Evolutionary conservation across 2,797 vertebrate genomes (phyloP).

Genomic region (Pangasius mekongensis): DNA sequence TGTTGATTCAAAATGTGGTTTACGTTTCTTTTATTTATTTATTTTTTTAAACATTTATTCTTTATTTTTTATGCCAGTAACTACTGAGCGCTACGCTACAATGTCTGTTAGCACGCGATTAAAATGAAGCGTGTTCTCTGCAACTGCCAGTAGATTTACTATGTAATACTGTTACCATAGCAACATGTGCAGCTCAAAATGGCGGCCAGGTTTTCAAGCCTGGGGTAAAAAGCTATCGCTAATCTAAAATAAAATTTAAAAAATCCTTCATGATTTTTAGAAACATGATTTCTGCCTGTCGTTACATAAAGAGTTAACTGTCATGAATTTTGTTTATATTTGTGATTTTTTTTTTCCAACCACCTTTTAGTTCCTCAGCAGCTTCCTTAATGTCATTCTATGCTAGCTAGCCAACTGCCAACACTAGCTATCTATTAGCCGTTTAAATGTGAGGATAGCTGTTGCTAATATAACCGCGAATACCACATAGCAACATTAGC

Average conservation of each 20-base stretch:
- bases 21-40: background rate
- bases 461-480: background rate
- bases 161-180: background rate
- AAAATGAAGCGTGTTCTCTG: background rate
- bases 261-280: background rate
- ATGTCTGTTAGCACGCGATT: background rate
- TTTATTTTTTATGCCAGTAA: background rate
- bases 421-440: background rate
- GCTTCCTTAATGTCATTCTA: background rate
- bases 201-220: background rate
- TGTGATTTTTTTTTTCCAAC: background rate
- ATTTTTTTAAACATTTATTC: background rate
- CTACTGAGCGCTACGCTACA: background rate
- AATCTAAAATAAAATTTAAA: background rate
- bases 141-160: background rate
- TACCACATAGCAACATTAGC: background rate
- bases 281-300: background rate
- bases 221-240: background rate
- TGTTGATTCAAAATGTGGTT: background rate
- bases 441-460: background rate
- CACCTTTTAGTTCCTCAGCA: background rate
- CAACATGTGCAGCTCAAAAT: background rate
- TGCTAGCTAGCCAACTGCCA: background rate
- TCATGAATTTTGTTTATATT: background rate
- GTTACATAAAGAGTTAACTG: background rate